Evolutionary conservation across 2,797 vertebrate genomes (phyloP).

Genomic region (Phataginus tetradactyla): DNA sequence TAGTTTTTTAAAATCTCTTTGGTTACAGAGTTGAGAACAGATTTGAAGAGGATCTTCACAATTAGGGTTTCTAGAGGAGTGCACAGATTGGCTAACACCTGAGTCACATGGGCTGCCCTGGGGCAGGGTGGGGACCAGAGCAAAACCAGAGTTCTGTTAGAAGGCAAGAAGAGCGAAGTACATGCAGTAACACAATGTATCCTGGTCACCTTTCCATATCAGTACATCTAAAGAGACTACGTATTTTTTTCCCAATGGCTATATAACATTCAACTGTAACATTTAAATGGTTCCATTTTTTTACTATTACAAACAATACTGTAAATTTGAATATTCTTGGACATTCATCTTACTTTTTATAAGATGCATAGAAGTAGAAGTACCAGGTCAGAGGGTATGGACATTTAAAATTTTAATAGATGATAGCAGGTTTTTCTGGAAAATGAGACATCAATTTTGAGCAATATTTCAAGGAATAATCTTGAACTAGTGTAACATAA

Average conservation of each 20-base stretch:
- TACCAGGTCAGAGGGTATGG: not conserved
- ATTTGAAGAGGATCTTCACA: not conserved
- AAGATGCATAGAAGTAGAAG: constrained; percentile 24
- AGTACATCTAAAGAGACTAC: not conserved
- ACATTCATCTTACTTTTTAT: constrained; percentile 20
- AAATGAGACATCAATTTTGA: constrained; percentile 17
- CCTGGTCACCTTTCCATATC: not conserved
- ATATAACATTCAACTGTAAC: not conserved
- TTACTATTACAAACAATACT: not conserved
- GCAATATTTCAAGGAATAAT: not conserved
- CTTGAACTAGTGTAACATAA: not conserved
- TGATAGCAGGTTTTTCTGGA: not conserved
- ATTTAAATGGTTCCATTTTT: constrained; percentile 12
- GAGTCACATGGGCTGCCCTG: not conserved
- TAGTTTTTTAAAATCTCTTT: not conserved
- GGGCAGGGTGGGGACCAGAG: not conserved
- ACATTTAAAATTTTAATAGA: constrained; percentile 36
- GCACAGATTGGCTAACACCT: not conserved
- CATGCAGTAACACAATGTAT: not conserved
- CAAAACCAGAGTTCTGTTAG: not conserved
- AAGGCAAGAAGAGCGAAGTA: not conserved
- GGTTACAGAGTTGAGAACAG: not conserved
- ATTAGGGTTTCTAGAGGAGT: not conserved
- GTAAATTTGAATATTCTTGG: not conserved
- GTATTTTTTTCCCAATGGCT: not conserved